A percentile compares a stretch with the other conserved stretches of the same genome.
phyloP scores from a whole-genome alignment of 2,888 invertebrate genomes.

The Drosophila atripex region DNA sequence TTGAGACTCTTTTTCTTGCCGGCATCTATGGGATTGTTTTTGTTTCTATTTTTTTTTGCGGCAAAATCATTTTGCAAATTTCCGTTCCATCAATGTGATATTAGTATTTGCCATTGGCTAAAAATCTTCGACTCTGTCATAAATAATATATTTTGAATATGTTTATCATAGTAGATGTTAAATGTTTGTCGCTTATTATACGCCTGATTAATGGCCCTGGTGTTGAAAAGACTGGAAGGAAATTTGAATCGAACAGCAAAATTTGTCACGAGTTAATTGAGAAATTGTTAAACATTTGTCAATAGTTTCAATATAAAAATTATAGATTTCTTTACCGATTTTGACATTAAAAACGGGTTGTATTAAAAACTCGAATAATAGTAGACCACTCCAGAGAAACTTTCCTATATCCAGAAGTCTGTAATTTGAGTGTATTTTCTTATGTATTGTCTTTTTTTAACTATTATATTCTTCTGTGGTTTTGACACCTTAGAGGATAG shows the following conservation, averaged over 20 bases:
- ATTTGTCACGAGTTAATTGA: slow-evolving; percentile 4
- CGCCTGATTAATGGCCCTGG: slow-evolving; percentile 44
- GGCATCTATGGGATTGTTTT: slow-evolving; percentile 47
- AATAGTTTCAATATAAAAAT: background rate
- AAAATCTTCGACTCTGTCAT: slow-evolving; percentile 29
- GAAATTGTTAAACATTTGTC: background rate
- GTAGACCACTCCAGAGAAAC: too few species aligned
- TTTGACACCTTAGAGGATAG: too few species aligned
- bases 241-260: slow-evolving; percentile 12
- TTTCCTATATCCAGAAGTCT: too few species aligned
- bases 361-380: too few species aligned
- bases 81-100: slow-evolving; percentile 38
- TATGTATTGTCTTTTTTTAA: too few species aligned
- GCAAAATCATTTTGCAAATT: slow-evolving; percentile 21
- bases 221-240: slow-evolving; percentile 28
- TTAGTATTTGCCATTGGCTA: slow-evolving; percentile 39
- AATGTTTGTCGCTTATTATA: slow-evolving; percentile 46
- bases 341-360: background rate
- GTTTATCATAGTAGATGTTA: slow-evolving; percentile 30
- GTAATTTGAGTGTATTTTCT: too few species aligned
- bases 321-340: background rate
- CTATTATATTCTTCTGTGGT: too few species aligned
- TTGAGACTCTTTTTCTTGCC: slow-evolving; percentile 17
- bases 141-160: slow-evolving; percentile 38
- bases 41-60: background rate